phyloP scores from a whole-genome alignment of 2,888 invertebrate genomes.

The Mystacides longicornis region DNA sequence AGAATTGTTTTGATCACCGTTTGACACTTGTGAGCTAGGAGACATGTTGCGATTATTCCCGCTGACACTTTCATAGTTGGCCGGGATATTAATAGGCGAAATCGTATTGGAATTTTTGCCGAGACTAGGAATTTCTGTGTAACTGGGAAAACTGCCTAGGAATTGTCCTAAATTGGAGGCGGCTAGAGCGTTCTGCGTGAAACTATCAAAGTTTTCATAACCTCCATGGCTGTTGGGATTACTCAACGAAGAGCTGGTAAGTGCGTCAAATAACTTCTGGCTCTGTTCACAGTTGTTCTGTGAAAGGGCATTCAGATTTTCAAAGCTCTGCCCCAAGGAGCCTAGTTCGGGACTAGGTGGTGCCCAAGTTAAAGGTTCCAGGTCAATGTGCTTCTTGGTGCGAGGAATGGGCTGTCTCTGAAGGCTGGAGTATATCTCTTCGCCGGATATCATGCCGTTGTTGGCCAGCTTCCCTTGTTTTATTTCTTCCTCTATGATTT shows the following conservation, averaged over 20 bases:
- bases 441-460: slow-evolving; percentile 46
- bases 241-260: slow-evolving; percentile 32
- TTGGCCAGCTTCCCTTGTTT: slow-evolving; percentile 70
- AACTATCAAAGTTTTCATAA: slow-evolving; percentile 24
- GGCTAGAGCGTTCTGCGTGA: slow-evolving; percentile 22
- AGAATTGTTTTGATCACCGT: slow-evolving; percentile 30
- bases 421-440: slow-evolving; percentile 49
- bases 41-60: slow-evolving; percentile 28
- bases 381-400: slow-evolving; percentile 57
- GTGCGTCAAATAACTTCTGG: slow-evolving; percentile 44
- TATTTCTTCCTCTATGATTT: slow-evolving; percentile 80
- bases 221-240: slow-evolving; percentile 12
- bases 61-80: slow-evolving; percentile 25
- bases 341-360: slow-evolving; percentile 31
- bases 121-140: slow-evolving; percentile 22
- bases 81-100: slow-evolving; percentile 29
- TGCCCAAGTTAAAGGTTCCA: slow-evolving; percentile 45
- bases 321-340: slow-evolving; percentile 34
- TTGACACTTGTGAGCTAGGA: slow-evolving; percentile 30
- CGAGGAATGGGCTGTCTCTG: slow-evolving; percentile 62
- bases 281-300: slow-evolving; percentile 20
- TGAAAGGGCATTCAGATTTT: slow-evolving; percentile 31
- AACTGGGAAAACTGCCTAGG: slow-evolving; percentile 24
- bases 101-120: slow-evolving; percentile 28
- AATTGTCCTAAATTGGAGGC: slow-evolving; percentile 24